A percentile compares a stretch with the other conserved stretches of the same genome.
These are phyloP conservation scores for Schizaphis graminum DNA, from an alignment of 2,888 invertebrate species.

Conservation along the genomic window DNA sequence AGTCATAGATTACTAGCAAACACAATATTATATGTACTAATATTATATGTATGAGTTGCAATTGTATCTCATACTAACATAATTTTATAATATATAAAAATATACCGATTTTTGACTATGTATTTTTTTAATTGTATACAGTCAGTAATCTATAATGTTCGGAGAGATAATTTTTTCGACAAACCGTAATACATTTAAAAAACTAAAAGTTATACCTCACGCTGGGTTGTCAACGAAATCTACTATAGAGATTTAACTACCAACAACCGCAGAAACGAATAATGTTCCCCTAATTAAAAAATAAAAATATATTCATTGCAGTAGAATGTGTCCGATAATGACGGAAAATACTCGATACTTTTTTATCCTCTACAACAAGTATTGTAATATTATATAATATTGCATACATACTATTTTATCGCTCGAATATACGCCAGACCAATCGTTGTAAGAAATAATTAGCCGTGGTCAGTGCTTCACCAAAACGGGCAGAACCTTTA, in stretches of 20 bases:
- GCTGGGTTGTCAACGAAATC: background rate
- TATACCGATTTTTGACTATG: too few relatives aligned
- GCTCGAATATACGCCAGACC: background rate
- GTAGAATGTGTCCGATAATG: background rate
- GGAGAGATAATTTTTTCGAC: background rate
- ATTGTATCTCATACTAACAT: background rate
- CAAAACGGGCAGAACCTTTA: background rate
- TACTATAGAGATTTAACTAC: background rate
- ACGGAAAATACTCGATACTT: background rate
- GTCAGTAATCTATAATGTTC: background rate
- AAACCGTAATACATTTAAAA: background rate
- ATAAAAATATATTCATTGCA: background rate
- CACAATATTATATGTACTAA: background rate
- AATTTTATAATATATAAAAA: background rate
- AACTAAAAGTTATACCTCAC: background rate
- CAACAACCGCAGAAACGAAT: background rate
- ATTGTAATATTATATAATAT: background rate
- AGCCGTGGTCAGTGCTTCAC: background rate
- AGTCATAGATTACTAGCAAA: too few relatives aligned
- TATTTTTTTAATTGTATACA: background rate
- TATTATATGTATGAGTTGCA: too few relatives aligned
- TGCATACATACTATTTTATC: background rate
- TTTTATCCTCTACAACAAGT: background rate
- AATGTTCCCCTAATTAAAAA: background rate
- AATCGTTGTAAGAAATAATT: background rate